A percentile compares a stretch with the other conserved stretches of the same genome.
Conservation (phyloP, 2,113 vertebrate genomes). For the Catagonus wagneri region DNA sequence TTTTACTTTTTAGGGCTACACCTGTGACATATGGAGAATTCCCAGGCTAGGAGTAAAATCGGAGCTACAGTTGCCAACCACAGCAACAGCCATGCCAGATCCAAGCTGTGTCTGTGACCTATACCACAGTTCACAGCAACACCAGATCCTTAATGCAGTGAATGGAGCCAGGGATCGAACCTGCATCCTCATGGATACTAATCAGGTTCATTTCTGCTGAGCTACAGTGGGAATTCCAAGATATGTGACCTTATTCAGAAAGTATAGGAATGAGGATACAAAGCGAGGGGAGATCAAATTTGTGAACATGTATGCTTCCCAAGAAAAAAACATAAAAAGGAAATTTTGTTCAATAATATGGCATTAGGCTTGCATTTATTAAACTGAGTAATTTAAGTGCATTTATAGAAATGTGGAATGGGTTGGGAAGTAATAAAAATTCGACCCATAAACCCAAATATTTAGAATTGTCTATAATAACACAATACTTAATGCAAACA, state of each 20-base stretch:
- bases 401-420: not conserved
- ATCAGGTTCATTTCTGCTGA: too few species aligned
- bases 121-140: too few species aligned
- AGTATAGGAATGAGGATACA: not conserved
- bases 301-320: not conserved
- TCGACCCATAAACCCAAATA: not conserved
- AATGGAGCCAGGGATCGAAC: too few species aligned
- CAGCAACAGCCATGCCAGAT: too few species aligned
- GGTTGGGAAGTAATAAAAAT: not conserved
- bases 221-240: not conserved
- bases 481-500: not conserved
- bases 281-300: not conserved
- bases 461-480: not conserved
- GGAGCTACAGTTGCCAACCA: too few species aligned
- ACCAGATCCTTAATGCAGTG: too few species aligned
- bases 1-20: too few species aligned
- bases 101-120: too few species aligned
- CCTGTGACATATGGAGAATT: too few species aligned
- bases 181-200: too few species aligned
- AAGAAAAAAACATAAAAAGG: slow-evolving; percentile 18
- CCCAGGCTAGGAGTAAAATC: too few species aligned
- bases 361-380: not conserved
- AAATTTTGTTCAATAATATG: not conserved
- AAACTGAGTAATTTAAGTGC: not conserved
- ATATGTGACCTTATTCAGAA: not conserved